Percentiles rank a stretch among this genome's conserved stretches.
phyloP scores from a whole-genome alignment of 2,113 vertebrate species.

The Mirza zaza region DNA sequence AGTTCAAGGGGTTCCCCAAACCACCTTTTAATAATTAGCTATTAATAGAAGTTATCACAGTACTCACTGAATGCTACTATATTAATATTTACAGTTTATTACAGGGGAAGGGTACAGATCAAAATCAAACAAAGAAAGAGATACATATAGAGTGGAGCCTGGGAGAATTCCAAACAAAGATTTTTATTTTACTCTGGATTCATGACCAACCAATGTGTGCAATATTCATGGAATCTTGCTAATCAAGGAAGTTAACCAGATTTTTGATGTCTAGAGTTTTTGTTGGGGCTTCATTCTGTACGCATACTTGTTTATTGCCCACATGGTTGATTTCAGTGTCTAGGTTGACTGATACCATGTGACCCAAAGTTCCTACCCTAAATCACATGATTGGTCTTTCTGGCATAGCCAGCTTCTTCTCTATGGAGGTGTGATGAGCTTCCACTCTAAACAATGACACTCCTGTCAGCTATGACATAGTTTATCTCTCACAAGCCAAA shows the following conservation, averaged over 20 bases:
- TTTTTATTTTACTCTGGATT: neutral
- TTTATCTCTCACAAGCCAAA: neutral
- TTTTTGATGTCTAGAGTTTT: neutral
- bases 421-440: neutral
- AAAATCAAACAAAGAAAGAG: neutral
- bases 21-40: neutral
- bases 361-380: neutral
- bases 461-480: neutral
- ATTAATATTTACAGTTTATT: neutral
- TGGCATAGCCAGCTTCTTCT: neutral
- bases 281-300: neutral
- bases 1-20: neutral
- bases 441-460: neutral
- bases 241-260: neutral
- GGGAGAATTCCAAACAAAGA: neutral
- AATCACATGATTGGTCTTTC: neutral
- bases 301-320: neutral
- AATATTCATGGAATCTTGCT: neutral
- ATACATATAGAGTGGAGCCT: neutral
- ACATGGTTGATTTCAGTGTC: neutral
- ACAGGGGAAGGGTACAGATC: neutral
- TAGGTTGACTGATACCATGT: neutral
- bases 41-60: neutral
- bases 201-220: neutral
- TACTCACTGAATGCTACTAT: neutral